Base-by-base conservation (phyloP, 2,113 vertebrate genomes). In the Cavia aperea region DNA sequence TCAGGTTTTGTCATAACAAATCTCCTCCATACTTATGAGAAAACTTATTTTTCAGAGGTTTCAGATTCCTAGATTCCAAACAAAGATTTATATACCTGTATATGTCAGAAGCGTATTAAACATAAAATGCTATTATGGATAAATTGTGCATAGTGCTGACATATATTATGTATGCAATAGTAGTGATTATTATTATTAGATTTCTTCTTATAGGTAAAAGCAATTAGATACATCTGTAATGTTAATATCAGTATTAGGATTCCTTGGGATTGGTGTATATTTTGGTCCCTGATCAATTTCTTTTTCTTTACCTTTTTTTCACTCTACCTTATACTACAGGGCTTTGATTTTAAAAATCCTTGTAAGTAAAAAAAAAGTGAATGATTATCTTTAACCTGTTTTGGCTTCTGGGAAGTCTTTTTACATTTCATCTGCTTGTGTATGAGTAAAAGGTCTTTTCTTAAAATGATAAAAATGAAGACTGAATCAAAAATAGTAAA, bases 1-100 rank as follows among this genome's bases (percentile, higher is more conserved):
- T 91, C 33, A 82, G 60, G 9, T 72, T 94, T 94, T 79, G 75
- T 31, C 89, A 70, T 36, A 63, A 31, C 82, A n/a, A 89, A 13
- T 92, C 90, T 95, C 26, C 46, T 94, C 36, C 56, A 75, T 33
- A 81, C 33, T 89, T 89, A 63, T 7, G 14, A 39, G 94, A 88
- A 81, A 68, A 43, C 39, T 66, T 33, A 75, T 46, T 94, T 95
- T 94, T 77, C 26, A 93, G 43, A 93, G 33, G 21, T 92, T 94
- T 90, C 51, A 13, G 12, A 90, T 58, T 91, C 93, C 77, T 77
- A 51, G 83, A 85, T 70, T 77, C 9, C 79, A 89, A 88, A 81
- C 82, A 46, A 92, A 36, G 26, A 49, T 77, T 51, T 46, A 16
- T 70, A 11, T 60, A 66, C 11, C 4, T 68, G 4, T 54, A 7